phyloP scores from a whole-genome alignment of 2,797 vertebrate species.

The Poeciliopsis gracilis region DNA sequence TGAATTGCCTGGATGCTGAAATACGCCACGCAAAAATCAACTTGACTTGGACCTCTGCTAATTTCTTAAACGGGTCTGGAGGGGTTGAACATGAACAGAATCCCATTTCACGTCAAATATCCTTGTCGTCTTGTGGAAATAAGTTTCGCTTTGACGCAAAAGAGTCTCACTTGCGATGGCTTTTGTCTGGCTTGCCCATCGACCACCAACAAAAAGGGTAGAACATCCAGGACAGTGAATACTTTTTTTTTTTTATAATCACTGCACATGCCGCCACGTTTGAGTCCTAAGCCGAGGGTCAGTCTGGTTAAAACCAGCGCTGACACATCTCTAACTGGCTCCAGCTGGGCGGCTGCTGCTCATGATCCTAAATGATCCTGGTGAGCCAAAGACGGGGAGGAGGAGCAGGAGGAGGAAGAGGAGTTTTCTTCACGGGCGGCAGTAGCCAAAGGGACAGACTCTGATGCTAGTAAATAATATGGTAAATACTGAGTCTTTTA shows the following conservation, averaged over 20 bases:
- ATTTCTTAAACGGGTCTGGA: not conserved
- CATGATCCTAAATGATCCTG: conserved; percentile 57
- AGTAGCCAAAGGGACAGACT: conserved; percentile 46
- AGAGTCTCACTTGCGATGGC: not conserved
- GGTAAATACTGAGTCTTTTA: conserved; percentile 74
- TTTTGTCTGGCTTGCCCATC: not conserved
- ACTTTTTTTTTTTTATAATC: not conserved
- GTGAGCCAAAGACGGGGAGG: conserved; percentile 26
- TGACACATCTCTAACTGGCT: conserved; percentile 69
- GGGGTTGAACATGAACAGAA: not conserved
- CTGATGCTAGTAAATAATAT: conserved; percentile 71
- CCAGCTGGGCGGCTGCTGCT: conserved; percentile 44
- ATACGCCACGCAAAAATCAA: not conserved
- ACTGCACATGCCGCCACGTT: conserved; percentile 42
- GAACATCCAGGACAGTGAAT: not conserved
- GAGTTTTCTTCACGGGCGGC: conserved; percentile 25
- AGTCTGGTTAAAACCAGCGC: conserved; percentile 50
- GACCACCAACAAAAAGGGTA: not conserved
- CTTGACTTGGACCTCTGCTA: not conserved
- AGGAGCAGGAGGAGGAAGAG: not conserved
- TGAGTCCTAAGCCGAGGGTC: conserved; percentile 62
- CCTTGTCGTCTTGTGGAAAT: not conserved
- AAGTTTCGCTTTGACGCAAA: not conserved
- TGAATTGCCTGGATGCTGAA: not conserved
- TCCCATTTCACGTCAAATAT: not conserved